Percentiles rank a stretch among this genome's conserved stretches.
Conservation (phyloP, 2,888 invertebrate genomes). For the Sisyra nigra region DNA sequence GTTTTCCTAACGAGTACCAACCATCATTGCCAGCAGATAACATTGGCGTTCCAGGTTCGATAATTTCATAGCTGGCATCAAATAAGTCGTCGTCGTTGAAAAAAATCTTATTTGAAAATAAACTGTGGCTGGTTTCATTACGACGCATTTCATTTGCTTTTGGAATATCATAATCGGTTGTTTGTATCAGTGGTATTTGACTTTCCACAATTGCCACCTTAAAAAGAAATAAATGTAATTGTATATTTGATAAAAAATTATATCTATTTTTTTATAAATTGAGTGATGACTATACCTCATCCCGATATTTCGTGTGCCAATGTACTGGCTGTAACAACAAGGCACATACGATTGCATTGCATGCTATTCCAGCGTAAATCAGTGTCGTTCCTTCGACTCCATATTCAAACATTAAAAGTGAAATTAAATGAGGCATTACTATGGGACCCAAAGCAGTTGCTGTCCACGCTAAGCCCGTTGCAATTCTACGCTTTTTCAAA, state of each 20-base stretch:
- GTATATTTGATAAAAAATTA: too few species aligned
- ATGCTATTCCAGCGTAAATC: conserved; percentile 46
- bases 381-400: conserved; percentile 50
- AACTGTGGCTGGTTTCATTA: conserved; percentile 26
- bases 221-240: too few species aligned
- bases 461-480: conserved; percentile 55
- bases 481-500: conserved; percentile 48
- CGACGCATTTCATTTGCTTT: conserved; percentile 13
- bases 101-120: conserved; percentile 46
- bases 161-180: conserved; percentile 23
- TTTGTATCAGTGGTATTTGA: conserved; percentile 18
- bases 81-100: conserved; percentile 45
- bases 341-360: conserved; percentile 50
- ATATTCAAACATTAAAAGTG: conserved; percentile 38
- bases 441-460: conserved; percentile 58
- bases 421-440: conserved; percentile 53
- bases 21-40: conserved; percentile 44
- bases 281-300: conserved; percentile 13
- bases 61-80: conserved; percentile 45
- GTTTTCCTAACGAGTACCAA: conserved; percentile 31
- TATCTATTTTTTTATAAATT: too few species aligned
- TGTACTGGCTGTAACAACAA: conserved; percentile 56
- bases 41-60: conserved; percentile 51
- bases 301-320: conserved; percentile 44
- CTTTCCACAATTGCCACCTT: not conserved